Percentiles rank a stretch among this genome's conserved stretches.
Evolutionary conservation across 2,888 invertebrate genomes (phyloP).

Genomic region (Therioaphis trifolii): DNA sequence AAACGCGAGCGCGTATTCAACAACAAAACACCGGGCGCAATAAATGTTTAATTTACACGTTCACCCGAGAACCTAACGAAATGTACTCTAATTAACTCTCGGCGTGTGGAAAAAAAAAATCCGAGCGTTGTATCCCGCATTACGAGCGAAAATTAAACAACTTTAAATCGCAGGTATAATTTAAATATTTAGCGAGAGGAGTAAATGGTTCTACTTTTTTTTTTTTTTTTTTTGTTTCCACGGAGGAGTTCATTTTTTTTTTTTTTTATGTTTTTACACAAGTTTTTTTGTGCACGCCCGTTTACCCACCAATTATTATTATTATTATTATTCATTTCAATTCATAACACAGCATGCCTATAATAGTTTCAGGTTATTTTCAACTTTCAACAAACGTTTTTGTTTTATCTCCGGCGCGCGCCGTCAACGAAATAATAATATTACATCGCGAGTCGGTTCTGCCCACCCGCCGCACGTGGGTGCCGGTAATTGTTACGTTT

Average conservation of each 20-base stretch:
- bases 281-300: background rate
- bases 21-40: background rate
- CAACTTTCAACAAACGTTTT: background rate
- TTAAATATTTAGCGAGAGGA: conserved; percentile 25
- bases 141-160: background rate
- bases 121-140: background rate
- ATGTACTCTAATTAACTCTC: conserved; percentile 18
- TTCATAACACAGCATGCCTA: background rate
- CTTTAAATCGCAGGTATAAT: background rate
- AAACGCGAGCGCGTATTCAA: background rate
- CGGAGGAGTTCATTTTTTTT: background rate
- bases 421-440: background rate
- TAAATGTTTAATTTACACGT: conserved; percentile 28
- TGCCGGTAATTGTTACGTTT: too few relatives aligned
- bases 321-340: background rate
- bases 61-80: background rate
- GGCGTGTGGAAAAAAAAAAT: background rate
- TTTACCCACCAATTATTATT: background rate
- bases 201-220: background rate
- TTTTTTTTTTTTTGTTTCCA: background rate
- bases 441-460: background rate
- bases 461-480: too few relatives aligned
- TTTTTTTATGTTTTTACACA: too few relatives aligned
- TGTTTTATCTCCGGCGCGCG: background rate
- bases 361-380: background rate